Percentiles rank a stretch among this genome's conserved stretches.
Evolutionary conservation across 2,797 vertebrate species (phyloP).

Genomic region (Oreochromis mossambicus): DNA sequence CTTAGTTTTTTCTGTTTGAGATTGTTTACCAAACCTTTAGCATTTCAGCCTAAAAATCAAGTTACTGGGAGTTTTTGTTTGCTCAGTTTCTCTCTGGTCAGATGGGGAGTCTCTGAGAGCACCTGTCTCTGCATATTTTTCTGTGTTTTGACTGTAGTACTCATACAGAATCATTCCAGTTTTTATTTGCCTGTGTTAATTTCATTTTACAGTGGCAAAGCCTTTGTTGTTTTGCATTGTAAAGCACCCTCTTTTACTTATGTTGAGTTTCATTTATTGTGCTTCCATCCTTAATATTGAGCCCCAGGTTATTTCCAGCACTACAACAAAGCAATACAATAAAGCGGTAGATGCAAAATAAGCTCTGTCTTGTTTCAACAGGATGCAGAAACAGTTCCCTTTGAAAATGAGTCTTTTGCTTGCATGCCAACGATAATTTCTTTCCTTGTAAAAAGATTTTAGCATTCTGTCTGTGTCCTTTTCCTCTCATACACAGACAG

Average conservation of each 20-base stretch:
- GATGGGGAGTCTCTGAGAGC: slow-evolving; percentile 1
- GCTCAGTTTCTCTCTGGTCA: background rate
- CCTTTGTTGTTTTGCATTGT: slow-evolving; percentile 19
- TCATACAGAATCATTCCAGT: slow-evolving; percentile 23
- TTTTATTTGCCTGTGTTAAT: slow-evolving; percentile 29
- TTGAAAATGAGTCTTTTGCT: background rate
- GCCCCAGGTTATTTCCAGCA: background rate
- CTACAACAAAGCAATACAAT: background rate
- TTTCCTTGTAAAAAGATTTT: background rate
- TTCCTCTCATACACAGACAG: background rate
- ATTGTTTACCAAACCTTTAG: background rate
- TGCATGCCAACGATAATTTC: background rate
- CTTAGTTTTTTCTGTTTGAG: background rate
- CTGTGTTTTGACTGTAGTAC: slow-evolving; percentile 15
- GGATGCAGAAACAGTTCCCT: background rate
- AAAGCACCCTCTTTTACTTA: background rate
- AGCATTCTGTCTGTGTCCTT: background rate
- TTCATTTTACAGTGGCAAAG: background rate
- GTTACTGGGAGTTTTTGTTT: background rate
- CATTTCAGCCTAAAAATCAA: background rate
- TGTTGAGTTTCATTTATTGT: slow-evolving; percentile 13
- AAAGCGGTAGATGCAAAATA: background rate
- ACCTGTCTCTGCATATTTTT: slow-evolving; percentile 9
- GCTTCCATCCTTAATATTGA: background rate
- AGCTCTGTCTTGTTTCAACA: background rate